Base-by-base conservation (phyloP, 2,888 invertebrate genomes). In the Acronicta leporina region DNA sequence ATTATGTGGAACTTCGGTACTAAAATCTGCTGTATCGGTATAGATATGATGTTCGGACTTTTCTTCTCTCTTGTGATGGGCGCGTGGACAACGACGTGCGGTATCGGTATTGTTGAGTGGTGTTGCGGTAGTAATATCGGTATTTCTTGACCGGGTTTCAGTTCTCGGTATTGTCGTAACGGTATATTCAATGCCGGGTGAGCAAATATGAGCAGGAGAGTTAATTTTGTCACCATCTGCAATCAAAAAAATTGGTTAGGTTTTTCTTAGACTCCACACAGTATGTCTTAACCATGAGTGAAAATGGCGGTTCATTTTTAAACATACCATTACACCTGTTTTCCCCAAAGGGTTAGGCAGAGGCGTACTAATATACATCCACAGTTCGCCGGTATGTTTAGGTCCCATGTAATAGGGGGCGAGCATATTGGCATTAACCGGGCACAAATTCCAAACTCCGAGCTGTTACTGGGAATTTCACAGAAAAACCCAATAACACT, bases 1-100 rank as follows among this genome's bases (percentile, higher is more conserved):
- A 92, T 83, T 0, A 92, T 89, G 38, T 91, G 92, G 1, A 92
- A 75, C 20, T 85, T 85, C 11, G 85, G 87, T 13, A 88, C 57
- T 0, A 86, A 63, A 2, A 79, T 46, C 43, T 76, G 76, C 14
- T 63, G 54, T 50, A 87, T 66, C 13, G 89, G 88, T 42, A 87
- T 72, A 0, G 85, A 81, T 0, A 87, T 84, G 40, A 87, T 63
- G 44, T 81, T 85, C 0, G 79, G 84, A 0, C 80, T 81, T 56
- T 88, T 88, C 58, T 85, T 81, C 47, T 84, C 79, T 27, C 87
- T 81, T 3, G 61, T 49, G n/a, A n/a, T n/a, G 0, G 75, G 51
- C 7, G 63, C 44, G 46, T 71, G 43, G 16, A 64, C 27, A 16
- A 75, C n/a, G 11, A 68, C 38, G 30, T 66, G 54, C 5, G 49